Conservation (phyloP, 2,888 invertebrate genomes). For the Keiferia lycopersicella region DNA sequence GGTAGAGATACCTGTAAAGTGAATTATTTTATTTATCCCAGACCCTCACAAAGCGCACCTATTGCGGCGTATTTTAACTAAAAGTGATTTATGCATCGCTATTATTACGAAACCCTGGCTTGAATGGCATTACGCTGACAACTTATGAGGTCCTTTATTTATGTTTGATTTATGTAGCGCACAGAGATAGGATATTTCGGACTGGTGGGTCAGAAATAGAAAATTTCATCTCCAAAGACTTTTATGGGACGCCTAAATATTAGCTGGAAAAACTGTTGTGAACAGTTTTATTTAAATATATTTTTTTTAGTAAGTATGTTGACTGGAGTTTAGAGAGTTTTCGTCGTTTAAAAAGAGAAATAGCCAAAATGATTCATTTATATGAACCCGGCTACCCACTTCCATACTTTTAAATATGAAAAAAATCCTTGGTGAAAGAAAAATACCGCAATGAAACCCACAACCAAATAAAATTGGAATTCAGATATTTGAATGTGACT, state of each 20-base stretch:
- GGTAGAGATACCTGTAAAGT: background rate
- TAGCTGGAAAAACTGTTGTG: background rate
- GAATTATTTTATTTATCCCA: background rate
- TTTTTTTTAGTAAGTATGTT: background rate
- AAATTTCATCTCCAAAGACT: background rate
- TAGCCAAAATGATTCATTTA: conserved; percentile 2
- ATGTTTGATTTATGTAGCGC: conserved; percentile 77
- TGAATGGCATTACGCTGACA: conserved; percentile 78
- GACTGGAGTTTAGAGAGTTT: conserved; percentile 8
- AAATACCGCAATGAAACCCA: no score
- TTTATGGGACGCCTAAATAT: background rate
- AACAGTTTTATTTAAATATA: background rate
- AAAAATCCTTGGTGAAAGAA: no score
- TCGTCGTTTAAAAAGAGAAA: background rate
- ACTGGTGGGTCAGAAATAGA: background rate
- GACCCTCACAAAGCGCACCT: conserved; percentile 45
- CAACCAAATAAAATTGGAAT: no score
- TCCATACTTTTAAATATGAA: no score
- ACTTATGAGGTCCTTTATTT: conserved; percentile 79
- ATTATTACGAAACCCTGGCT: conserved; percentile 73
- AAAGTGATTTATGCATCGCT: conserved; percentile 71
- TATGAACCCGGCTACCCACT: no score
- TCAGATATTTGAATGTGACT: no score
- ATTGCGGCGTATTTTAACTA: conserved; percentile 74
- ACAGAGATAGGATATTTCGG: conserved; percentile 53